Evolutionary conservation across 35 echinoderm and acorn worm genomes (phyloP).

Genomic region (Eucidaris tribuloides): DNA sequence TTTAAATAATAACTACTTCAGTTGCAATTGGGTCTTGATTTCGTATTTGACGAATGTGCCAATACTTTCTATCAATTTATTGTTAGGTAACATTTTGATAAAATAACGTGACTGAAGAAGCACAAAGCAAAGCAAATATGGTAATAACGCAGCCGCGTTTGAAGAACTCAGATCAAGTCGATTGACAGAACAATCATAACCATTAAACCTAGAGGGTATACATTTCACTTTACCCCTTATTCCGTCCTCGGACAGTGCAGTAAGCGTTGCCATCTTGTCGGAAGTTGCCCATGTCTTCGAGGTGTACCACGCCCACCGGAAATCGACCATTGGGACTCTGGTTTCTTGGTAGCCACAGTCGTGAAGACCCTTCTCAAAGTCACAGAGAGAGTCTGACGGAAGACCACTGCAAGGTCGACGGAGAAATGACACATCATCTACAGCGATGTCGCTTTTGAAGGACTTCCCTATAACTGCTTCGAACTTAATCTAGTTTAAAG

Average conservation of each 20-base stretch:
- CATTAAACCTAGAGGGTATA: too few species aligned
- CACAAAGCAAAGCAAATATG: too few species aligned
- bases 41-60: too few species aligned
- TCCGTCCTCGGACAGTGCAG: background rate
- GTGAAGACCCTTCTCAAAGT: constrained; percentile 34
- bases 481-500: constrained; percentile 84
- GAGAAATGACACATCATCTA: constrained; percentile 75
- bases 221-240: background rate
- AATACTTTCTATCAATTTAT: too few species aligned
- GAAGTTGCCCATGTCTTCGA: background rate
- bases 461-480: constrained; percentile 61
- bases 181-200: too few species aligned
- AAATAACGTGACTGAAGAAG: too few species aligned
- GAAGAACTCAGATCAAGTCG: too few species aligned
- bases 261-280: background rate
- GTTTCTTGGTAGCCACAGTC: constrained; percentile 8
- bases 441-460: constrained; percentile 68
- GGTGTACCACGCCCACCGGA: constrained; percentile 10
- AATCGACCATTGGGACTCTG: background rate
- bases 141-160: too few species aligned
- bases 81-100: too few species aligned
- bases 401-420: constrained; percentile 62
- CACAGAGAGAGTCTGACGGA: constrained; percentile 7
- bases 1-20: too few species aligned
- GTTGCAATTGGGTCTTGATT: too few species aligned